Evolutionary conservation across 2,113 vertebrate species (phyloP).

Genomic region (Fregata magnificens): DNA sequence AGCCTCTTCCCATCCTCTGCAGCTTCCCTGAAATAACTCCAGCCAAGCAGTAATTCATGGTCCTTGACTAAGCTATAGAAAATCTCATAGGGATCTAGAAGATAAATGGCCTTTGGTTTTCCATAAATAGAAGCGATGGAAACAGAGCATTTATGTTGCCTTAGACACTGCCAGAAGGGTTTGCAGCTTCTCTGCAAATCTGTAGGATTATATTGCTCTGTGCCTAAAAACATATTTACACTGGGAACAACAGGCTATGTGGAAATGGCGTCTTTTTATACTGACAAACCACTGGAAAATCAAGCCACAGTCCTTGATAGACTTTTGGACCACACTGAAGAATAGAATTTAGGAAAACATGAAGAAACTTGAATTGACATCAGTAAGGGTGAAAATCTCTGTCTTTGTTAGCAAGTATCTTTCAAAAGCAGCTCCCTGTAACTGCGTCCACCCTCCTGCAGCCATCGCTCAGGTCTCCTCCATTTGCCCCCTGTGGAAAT

Average conservation of each 20-base stretch:
- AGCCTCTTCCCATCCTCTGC: not conserved
- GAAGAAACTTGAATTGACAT: not conserved
- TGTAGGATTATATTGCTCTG: not conserved
- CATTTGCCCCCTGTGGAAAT: not conserved
- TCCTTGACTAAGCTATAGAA: conserved; percentile 35
- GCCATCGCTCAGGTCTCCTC: not conserved
- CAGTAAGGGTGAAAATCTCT: not conserved
- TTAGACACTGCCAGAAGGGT: not conserved
- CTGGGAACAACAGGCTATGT: conserved; percentile 6
- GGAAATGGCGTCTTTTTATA: not conserved
- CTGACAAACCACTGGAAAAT: conserved; percentile 34
- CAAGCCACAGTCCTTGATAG: not conserved
- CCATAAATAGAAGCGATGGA: conserved; percentile 25
- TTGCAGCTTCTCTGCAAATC: conserved; percentile 23
- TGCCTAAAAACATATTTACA: conserved; percentile 52
- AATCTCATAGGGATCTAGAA: not conserved
- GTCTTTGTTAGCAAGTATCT: not conserved
- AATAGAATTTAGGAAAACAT: not conserved
- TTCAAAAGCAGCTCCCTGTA: not conserved
- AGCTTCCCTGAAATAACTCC: conserved; percentile 15
- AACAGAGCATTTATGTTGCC: not conserved
- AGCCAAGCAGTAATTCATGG: not conserved
- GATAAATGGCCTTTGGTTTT: conserved; percentile 40
- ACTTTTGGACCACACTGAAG: not conserved
- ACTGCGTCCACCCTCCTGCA: not conserved